Conservation (phyloP, 2,888 invertebrate genomes). For the Brachypalpus laphriformis region DNA sequence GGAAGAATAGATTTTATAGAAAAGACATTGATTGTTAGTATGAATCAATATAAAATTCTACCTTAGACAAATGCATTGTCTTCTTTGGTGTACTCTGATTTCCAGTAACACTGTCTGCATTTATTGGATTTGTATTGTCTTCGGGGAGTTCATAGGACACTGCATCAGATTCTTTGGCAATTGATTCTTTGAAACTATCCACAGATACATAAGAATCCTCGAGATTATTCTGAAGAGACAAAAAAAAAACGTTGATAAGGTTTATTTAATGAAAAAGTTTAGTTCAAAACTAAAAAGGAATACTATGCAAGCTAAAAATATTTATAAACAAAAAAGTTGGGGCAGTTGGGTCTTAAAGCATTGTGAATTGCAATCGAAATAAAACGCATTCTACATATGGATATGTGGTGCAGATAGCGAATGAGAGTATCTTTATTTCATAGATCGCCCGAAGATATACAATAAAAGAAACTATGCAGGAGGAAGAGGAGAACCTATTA, state of each 20-base stretch:
- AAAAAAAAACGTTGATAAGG: background rate
- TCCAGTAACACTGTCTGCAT: constrained; percentile 37
- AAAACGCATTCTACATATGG: no score
- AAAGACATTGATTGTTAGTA: constrained; percentile 74
- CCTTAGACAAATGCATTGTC: constrained; percentile 78
- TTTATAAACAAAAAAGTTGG: no score
- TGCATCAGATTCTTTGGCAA: constrained; percentile 63
- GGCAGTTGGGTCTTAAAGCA: no score
- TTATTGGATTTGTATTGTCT: constrained; percentile 74
- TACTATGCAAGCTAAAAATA: no score
- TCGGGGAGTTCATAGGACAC: constrained; percentile 80
- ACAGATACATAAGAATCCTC: constrained; percentile 67
- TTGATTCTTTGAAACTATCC: constrained; percentile 36
- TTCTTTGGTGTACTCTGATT: constrained; percentile 81
- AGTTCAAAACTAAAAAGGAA: no score
- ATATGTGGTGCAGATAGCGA: no score
- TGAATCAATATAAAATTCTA: constrained; percentile 81
- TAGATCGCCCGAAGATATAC: no score
- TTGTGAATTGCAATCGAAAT: no score
- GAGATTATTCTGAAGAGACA: constrained; percentile 38
- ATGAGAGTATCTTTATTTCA: no score
- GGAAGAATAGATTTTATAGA: background rate
- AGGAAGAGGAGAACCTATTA: no score
- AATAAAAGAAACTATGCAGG: no score
- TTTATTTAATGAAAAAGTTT: background rate